A percentile compares a stretch with the other conserved stretches of the same genome.
These are phyloP conservation scores for Caenorhabditis uteleia DNA, from an alignment of 2,888 invertebrate genomes.

Conservation along the genomic window DNA sequence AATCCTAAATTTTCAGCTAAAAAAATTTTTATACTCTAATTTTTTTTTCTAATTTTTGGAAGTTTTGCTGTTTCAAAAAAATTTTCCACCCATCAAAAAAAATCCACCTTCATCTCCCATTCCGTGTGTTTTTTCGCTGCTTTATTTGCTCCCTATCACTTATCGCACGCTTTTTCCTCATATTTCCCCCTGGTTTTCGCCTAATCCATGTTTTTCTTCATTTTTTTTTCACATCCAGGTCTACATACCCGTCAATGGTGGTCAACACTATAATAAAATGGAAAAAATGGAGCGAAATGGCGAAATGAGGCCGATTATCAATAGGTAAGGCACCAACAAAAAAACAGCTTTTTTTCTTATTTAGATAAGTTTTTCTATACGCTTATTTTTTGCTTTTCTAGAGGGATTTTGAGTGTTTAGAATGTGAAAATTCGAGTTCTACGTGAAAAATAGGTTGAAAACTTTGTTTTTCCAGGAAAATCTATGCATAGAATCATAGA, in stretches of 20 bases:
- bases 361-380: neutral
- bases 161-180: neutral
- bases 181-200: neutral
- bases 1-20: too few species aligned
- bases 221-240: slow-evolving; percentile 20
- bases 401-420: neutral
- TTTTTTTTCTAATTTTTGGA: too few species aligned
- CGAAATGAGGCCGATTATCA: slow-evolving; percentile 20
- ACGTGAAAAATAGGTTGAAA: too few species aligned
- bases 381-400: neutral
- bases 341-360: slow-evolving; percentile 1
- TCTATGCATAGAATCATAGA: too few species aligned
- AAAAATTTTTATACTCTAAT: too few species aligned
- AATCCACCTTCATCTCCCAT: neutral
- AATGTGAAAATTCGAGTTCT: neutral
- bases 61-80: too few species aligned
- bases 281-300: slow-evolving; percentile 4
- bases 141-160: neutral
- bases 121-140: neutral
- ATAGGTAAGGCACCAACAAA: slow-evolving; percentile 19
- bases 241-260: slow-evolving; percentile 29
- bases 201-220: slow-evolving; percentile 1
- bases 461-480: too few species aligned
- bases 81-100: too few species aligned
- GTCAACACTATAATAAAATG: too few species aligned